phyloP scores from a whole-genome alignment of 2,113 vertebrate genomes.

The Okapia johnstoni region DNA sequence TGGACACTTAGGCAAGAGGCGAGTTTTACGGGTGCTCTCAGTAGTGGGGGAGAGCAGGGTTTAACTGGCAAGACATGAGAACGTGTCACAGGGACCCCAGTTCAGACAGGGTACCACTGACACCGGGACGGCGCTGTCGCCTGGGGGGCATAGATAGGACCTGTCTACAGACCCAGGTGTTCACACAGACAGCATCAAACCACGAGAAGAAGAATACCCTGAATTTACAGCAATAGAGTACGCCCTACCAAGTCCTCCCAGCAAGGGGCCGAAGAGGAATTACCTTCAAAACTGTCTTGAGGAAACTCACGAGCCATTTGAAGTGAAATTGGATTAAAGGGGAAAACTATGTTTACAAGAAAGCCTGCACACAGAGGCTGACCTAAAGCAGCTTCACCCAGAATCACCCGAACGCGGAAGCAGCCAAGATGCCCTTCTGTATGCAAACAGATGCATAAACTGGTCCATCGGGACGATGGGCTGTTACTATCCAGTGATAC shows the following conservation, averaged over 20 bases:
- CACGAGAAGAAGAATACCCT: no score
- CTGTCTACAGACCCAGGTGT: rapidly evolving
- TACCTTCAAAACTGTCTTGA: background rate
- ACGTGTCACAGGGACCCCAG: background rate
- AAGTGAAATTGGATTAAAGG: background rate
- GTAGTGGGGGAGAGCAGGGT: background rate
- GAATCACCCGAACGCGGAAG: rapidly evolving
- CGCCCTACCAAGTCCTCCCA: no score
- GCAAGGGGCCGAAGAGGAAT: background rate
- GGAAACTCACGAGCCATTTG: background rate
- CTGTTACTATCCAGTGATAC: rapidly evolving
- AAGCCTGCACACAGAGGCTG: rapidly evolving
- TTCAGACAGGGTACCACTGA: rapidly evolving
- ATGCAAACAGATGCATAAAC: rapidly evolving
- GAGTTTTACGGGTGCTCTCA: background rate
- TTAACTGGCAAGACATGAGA: background rate
- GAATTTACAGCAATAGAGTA: rapidly evolving
- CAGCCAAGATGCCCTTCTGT: rapidly evolving
- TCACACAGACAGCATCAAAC: rapidly evolving
- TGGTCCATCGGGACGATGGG: rapidly evolving
- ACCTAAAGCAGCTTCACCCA: background rate
- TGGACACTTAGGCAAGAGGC: background rate
- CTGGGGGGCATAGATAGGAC: rapidly evolving
- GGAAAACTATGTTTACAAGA: rapidly evolving
- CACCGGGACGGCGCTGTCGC: rapidly evolving